These are phyloP conservation scores for Hermetia illucens DNA, from an alignment of 1,140 invertebrate genomes.

Conservation along the genomic window DNA sequence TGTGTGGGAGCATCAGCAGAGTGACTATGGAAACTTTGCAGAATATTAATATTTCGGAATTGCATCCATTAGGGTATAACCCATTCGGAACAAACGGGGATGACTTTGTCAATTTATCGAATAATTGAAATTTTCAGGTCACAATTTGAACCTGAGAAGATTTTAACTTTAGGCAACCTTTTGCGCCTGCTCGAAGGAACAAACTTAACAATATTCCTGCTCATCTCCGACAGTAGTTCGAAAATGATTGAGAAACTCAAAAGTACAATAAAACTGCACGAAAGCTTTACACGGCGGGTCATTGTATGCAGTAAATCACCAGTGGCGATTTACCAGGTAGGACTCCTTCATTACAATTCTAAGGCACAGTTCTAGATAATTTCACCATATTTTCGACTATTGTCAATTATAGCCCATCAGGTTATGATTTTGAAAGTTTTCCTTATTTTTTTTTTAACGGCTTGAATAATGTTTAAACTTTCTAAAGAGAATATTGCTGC, in stretches of 20 bases:
- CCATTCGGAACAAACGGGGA: neutral
- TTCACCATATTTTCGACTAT: neutral
- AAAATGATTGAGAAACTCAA: conserved; percentile 21
- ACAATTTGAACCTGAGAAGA: conserved; percentile 21
- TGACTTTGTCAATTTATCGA: neutral
- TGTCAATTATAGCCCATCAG: too few relatives aligned
- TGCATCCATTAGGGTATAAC: conserved; percentile 26
- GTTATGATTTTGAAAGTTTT: too few relatives aligned
- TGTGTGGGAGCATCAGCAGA: conserved; percentile 10
- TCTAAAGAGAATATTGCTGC: too few relatives aligned
- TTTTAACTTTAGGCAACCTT: conserved; percentile 18
- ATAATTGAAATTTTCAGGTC: conserved; percentile 16
- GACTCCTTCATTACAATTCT: neutral
- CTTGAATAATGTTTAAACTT: too few relatives aligned
- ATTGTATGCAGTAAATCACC: conserved; percentile 25
- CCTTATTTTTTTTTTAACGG: too few relatives aligned
- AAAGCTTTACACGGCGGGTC: conserved; percentile 18
- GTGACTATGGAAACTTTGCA: conserved; percentile 19
- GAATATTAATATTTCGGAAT: conserved; percentile 18
- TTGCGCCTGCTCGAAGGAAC: conserved; percentile 18
- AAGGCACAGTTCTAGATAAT: neutral
- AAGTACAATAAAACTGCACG: conserved; percentile 15
- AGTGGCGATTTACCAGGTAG: conserved; percentile 24
- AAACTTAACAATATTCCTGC: conserved; percentile 18
- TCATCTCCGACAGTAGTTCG: conserved; percentile 21